Conservation (phyloP, 2,113 vertebrate genomes). For the Salvelinus sp. region DNA sequence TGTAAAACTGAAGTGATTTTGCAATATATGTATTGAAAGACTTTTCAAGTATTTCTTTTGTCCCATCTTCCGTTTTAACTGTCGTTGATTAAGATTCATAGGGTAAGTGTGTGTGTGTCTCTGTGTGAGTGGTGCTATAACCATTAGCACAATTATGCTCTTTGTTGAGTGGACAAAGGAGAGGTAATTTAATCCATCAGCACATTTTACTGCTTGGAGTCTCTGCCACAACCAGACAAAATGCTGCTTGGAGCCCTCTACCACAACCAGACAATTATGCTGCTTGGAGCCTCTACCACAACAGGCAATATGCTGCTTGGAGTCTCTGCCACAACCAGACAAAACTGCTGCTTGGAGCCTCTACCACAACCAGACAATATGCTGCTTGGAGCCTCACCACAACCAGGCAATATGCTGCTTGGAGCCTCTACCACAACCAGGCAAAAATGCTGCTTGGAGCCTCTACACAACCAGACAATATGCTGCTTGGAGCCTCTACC, state of each 20-base stretch:
- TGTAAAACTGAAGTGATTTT: background rate
- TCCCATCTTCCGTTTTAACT: background rate
- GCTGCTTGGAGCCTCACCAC: background rate
- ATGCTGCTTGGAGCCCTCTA: no score
- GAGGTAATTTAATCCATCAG: constrained; percentile 45
- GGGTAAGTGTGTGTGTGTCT: background rate
- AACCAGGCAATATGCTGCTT: background rate
- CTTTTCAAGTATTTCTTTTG: background rate
- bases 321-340: no score
- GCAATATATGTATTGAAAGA: no score
- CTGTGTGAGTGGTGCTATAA: constrained; percentile 18
- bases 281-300: no score
- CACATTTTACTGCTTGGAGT: background rate
- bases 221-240: background rate
- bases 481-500: no score
- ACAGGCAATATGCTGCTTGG: no score
- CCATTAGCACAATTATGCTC: constrained; percentile 51
- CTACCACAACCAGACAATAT: no score
- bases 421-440: no score
- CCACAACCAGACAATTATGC: no score
- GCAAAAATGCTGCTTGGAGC: background rate
- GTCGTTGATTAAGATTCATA: background rate
- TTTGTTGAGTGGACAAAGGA: constrained; percentile 48
- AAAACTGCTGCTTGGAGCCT: no score
- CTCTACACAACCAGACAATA: background rate